These are phyloP conservation scores for Eumeta japonica DNA, from an alignment of 1,140 invertebrate species.

Conservation along the genomic window DNA sequence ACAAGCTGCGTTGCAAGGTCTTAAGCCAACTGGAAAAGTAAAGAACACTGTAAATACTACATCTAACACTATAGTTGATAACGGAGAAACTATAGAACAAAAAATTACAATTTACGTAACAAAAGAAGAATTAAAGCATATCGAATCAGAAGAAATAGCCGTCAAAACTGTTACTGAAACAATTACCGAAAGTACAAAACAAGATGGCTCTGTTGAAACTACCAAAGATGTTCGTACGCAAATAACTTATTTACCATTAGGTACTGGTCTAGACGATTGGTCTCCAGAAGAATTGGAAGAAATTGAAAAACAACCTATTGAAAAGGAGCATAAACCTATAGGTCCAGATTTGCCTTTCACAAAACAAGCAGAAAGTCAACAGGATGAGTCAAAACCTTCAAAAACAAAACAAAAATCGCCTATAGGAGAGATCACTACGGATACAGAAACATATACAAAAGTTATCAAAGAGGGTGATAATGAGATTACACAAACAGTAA, in stretches of 20 bases:
- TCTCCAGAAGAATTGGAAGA: constrained; percentile 43
- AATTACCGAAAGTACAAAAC: constrained; percentile 42
- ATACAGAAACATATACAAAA: constrained; percentile 53
- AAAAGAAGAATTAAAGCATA: constrained; percentile 50
- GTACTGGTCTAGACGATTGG: constrained; percentile 49
- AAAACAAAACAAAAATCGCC: constrained; percentile 43
- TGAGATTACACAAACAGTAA: constrained; percentile 51
- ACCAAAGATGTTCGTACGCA: constrained; percentile 54
- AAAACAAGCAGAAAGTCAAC: constrained; percentile 14
- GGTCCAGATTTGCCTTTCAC: constrained; percentile 23
- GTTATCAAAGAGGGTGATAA: constrained; percentile 47
- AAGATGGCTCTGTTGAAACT: constrained; percentile 46
- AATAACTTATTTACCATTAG: constrained; percentile 52
- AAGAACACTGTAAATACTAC: constrained; percentile 47
- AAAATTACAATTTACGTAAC: constrained; percentile 43
- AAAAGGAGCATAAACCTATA: constrained; percentile 23
- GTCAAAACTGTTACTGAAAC: constrained; percentile 55
- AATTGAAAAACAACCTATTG: constrained; percentile 30
- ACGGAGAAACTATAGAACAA: constrained; percentile 40
- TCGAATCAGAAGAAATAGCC: constrained; percentile 40
- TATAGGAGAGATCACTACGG: constrained; percentile 52
- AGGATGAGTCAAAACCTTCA: constrained; percentile 12
- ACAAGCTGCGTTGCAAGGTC: constrained; percentile 39
- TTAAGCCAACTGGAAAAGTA: constrained; percentile 42
- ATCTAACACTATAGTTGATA: constrained; percentile 32